phyloP scores from a whole-genome alignment of 2,113 vertebrate species.

The Hemicordylus capensis region DNA sequence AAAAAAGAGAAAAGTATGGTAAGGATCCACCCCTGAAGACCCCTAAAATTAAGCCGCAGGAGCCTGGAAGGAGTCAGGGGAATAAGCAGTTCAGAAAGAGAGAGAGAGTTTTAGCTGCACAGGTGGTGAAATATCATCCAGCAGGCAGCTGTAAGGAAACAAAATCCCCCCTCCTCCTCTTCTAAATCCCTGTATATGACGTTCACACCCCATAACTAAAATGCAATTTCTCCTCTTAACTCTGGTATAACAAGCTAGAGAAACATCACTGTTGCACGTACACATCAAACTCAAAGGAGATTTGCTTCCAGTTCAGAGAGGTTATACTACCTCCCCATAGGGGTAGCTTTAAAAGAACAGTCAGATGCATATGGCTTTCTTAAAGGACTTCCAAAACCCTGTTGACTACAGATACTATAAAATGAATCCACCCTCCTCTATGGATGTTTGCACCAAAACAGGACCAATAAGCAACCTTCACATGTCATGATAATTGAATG shows the following conservation, averaged over 20 bases:
- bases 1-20: too few relatives aligned
- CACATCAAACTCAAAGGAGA: background rate
- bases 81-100: background rate
- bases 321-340: background rate
- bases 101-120: conserved; percentile 8
- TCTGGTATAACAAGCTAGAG: background rate
- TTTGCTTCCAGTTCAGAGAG: background rate
- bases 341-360: background rate
- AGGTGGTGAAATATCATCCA: background rate
- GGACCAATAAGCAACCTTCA: background rate
- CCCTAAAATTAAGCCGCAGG: background rate
- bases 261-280: background rate
- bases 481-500: background rate
- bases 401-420: background rate
- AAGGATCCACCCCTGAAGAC: background rate
- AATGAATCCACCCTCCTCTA: background rate
- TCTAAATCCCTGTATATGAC: background rate
- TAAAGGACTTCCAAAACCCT: background rate
- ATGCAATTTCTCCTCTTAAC: background rate
- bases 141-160: background rate
- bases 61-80: background rate
- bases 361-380: background rate
- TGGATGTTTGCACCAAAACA: background rate
- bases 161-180: background rate
- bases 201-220: background rate